Evolutionary conservation across 92 coral and sea anemone genomes (phyloP), one percentile per base, ranked within the genome.

Genomic region (Actinostola sp.): DNA sequence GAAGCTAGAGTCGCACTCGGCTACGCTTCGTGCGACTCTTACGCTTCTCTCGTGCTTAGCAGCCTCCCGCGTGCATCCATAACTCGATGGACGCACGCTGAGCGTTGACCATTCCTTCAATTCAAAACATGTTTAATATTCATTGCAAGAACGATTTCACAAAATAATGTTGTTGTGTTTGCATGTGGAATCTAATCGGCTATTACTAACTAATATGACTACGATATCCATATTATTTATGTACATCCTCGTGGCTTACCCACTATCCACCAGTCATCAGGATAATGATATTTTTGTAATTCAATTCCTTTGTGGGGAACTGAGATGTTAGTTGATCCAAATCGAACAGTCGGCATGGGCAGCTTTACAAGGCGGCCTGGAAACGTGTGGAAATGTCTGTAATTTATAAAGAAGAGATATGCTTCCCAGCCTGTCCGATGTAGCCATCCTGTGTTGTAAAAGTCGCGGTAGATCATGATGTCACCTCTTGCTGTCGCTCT

Each of bases 181-280:
- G n/a, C n/a, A n/a, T n/a, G n/a, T n/a, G n/a, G n/a, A n/a, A n/a
- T n/a, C n/a, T n/a, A n/a, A n/a, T n/a, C n/a, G n/a, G n/a, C n/a
- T n/a, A n/a, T n/a, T n/a, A n/a, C n/a, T n/a, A n/a, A n/a, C n/a
- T n/a, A n/a, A n/a, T n/a, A n/a, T n/a, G n/a, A n/a, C n/a, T n/a
- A n/a, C n/a, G n/a, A n/a, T n/a, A n/a, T n/a, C n/a, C n/a, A n/a
- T n/a, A n/a, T n/a, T n/a, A n/a, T n/a, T n/a, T n/a, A n/a, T n/a
- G n/a, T n/a, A n/a, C 89, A 85, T 6, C 89, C 89, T 67, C 79
- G 42, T 13, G 89, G 89, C 36, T 79, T 85, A 6, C 77, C 77
- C 14, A 85, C 86, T 58, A 51, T 34, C 89, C 89, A 85, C 97
- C 97, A 92, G 52, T 88, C 89, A 65, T 85, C 76, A 14, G 93